Evolutionary conservation across 2,888 invertebrate genomes (phyloP), one percentile per base, ranked within the genome.

Genomic region (Coelopa pilipes): DNA sequence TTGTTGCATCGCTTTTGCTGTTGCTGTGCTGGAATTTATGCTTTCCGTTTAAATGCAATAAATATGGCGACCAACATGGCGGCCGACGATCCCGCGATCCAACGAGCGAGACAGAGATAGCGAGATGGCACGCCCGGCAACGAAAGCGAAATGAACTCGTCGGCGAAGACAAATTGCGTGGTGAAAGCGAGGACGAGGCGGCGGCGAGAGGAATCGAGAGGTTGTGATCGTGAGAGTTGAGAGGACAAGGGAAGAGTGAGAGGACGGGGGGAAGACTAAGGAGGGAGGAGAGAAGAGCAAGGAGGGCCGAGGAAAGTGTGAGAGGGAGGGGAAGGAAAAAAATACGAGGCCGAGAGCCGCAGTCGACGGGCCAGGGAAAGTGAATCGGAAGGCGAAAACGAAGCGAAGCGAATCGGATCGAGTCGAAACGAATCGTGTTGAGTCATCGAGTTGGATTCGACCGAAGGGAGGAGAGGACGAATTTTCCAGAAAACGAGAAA

Each of bases 91-190:
- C n/a, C n/a, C n/a, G n/a, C 34, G 34, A 34, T 34, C 4, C 7
- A 7, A 34, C 7, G 34, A 34, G 34, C 34, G 34, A 34, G 34
- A 7, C n/a, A n/a, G 34, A 34, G 34, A 34, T 34, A 34, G 34
- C 34, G 7, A 34, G 7, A n/a, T n/a, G 4, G 34, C 34, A 34
- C n/a, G 65, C 45, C n/a, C 17, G 65, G 46, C 65, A 77, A 70
- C 78, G 78, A 79, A 79, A 79, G 78, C 78, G 78, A 79, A 79
- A 79, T 79, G 75, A 78, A 76, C 77, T 78, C 77, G 76, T 76
- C 70, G 72, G 68, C 76, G 73, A 76, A 75, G 78, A 76, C 74
- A 75, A 76, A 76, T 76, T 74, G 74, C 60, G 75, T 74, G 62
- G 47, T 47, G 5, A 21, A 59, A 24, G n/a, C 4, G 19, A 34